Base-by-base conservation (phyloP, 2,797 vertebrate genomes). In the Amblyraja radiata region DNA sequence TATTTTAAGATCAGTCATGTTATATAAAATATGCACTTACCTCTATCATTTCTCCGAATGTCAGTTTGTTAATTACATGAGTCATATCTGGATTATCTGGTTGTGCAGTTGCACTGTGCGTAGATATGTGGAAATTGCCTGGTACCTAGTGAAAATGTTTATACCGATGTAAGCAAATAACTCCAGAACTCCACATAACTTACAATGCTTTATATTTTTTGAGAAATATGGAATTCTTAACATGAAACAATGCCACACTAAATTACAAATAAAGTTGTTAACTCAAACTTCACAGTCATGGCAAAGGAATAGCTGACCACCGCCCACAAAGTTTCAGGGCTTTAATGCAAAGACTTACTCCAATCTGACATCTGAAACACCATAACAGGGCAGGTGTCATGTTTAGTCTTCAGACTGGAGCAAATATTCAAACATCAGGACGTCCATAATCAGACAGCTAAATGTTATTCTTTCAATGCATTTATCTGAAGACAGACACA, bases 21-120 rank as follows among this genome's bases (percentile, higher is more conserved):
- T 71, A 71, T 71, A 71, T 71, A 63, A 88, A 16, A 8, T 16
- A 36, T 46, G 21, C 92, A 23, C 96, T 94, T 93, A 99, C 99
- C 97, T 98, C 97, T 0, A 99, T 95, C 84, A 97, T 98, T 94
- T 99, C 98, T 94, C 99, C 99, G 94, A 99, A 99, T 86, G 97
- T 97, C 88, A 99, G 97, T 95, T 98, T 99, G 96, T 99, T 98
- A 95, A 99, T 99, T 95, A 96, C 63, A 74, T 99, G 99, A 94
- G 98, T 99, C 99, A 99, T 99, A 95, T 99, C 99, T 2, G 99
- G 99, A 95, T 95, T 99, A 95, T 98, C 97, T 36, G 99, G 99
- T 96, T 99, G 99, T 1, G 98, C 98, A 0, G 98, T 99, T 90
- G 99, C 99, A 39, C 99, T 98, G 95, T 99, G 99, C 0, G 99